A percentile compares a stretch with the other conserved stretches of the same genome.
These are phyloP conservation scores for Leucophenga maculata DNA, from an alignment of 2,888 invertebrate genomes.

Conservation along the genomic window DNA sequence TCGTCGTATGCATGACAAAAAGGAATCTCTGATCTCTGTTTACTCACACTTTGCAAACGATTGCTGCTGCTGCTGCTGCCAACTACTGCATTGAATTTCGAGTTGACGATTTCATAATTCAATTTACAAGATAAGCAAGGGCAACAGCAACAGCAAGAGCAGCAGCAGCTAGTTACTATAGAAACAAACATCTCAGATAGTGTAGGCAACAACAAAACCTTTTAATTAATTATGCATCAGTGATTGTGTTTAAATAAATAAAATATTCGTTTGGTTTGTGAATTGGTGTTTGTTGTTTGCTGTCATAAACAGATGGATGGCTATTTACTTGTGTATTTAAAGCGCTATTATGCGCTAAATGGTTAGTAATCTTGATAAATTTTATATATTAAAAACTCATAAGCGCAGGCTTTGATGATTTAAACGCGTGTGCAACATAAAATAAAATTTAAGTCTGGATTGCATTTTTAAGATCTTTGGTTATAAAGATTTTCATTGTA, in stretches of 20 bases:
- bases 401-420: too few relatives aligned
- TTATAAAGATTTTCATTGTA: too few relatives aligned
- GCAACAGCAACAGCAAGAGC: conserved; percentile 37
- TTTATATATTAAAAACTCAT: too few relatives aligned
- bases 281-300: conserved; percentile 3
- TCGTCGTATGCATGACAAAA: conserved; percentile 51
- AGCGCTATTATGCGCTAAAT: too few relatives aligned
- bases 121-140: conserved; percentile 67
- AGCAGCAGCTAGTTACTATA: conserved; percentile 34
- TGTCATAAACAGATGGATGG: conserved; percentile 20
- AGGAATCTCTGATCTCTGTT: conserved; percentile 43
- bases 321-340: not conserved
- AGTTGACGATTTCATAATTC: conserved; percentile 71
- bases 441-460: not conserved
- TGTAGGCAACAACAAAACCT: conserved; percentile 41
- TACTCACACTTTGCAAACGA: conserved; percentile 30
- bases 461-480: too few relatives aligned
- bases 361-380: too few relatives aligned
- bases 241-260: conserved; percentile 63
- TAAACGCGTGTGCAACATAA: too few relatives aligned
- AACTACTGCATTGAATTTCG: conserved; percentile 51
- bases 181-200: conserved; percentile 37
- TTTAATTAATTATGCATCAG: conserved; percentile 69
- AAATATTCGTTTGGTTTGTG: conserved; percentile 37
- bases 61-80: conserved; percentile 49